phyloP scores from a whole-genome alignment of 1,140 invertebrate species.

The Metaphire vulgaris region DNA sequence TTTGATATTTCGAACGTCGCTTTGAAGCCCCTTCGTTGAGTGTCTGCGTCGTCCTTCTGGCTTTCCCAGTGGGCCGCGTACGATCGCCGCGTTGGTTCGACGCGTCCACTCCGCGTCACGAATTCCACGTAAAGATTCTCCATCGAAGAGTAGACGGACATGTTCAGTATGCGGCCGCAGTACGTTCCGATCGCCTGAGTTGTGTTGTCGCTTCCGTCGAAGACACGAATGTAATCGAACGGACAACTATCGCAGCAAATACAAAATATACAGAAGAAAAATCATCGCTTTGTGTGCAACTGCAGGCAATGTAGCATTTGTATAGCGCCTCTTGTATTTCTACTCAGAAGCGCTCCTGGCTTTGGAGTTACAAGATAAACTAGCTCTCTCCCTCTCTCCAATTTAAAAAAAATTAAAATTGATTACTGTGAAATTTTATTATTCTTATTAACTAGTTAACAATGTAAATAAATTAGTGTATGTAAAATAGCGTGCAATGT shows the following conservation, averaged over 20 bases:
- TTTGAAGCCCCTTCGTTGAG: slow-evolving; percentile 89
- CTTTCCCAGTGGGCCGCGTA: slow-evolving; percentile 50
- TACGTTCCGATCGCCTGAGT: slow-evolving; percentile 84
- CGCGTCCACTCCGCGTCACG: slow-evolving; percentile 57
- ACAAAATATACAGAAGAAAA: no score
- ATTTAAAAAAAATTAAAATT: no score
- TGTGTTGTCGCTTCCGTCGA: slow-evolving; percentile 79
- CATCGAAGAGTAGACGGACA: slow-evolving; percentile 87
- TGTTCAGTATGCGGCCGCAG: slow-evolving; percentile 84
- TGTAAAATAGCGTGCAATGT: no score
- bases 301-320: no score
- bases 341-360: no score
- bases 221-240: slow-evolving; percentile 93
- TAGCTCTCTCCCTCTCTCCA: no score
- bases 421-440: no score
- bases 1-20: slow-evolving; percentile 93
- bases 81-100: slow-evolving; percentile 25
- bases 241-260: slow-evolving; percentile 77
- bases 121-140: slow-evolving; percentile 81
- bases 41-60: slow-evolving; percentile 71
- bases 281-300: no score
- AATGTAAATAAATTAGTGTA: no score
- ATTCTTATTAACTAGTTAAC: no score
- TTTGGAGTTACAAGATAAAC: no score
- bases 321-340: no score